Evolutionary conservation across 2,797 vertebrate genomes (phyloP).

Genomic region (Bradypodion ventrale): DNA sequence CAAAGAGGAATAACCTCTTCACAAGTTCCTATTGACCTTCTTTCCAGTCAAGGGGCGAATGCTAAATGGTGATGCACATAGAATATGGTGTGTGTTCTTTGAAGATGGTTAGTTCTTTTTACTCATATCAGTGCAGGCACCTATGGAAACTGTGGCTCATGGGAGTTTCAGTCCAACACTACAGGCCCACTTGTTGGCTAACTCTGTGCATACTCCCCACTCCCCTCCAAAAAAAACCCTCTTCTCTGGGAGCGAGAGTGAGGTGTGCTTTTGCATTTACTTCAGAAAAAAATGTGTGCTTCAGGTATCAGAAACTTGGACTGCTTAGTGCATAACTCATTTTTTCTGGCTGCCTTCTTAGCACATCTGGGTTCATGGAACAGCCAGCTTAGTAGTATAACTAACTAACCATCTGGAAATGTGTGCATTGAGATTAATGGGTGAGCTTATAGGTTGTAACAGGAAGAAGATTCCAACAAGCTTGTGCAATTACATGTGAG

Average conservation of each 20-base stretch:
- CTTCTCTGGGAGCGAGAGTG: background rate
- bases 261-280: background rate
- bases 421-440: slow-evolving; percentile 33
- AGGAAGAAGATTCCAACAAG: slow-evolving; percentile 62
- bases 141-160: background rate
- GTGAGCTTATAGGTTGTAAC: slow-evolving; percentile 53
- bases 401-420: slow-evolving; percentile 65
- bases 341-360: slow-evolving; percentile 36
- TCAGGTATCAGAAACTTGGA: background rate
- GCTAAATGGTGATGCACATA: background rate
- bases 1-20: too few species aligned
- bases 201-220: background rate
- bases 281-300: background rate
- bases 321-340: slow-evolving; percentile 32
- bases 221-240: background rate
- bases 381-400: slow-evolving; percentile 44
- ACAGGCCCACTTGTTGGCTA: background rate
- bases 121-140: background rate
- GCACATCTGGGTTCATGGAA: slow-evolving; percentile 46
- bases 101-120: background rate
- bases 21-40: background rate
- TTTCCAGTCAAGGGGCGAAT: background rate
- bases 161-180: background rate
- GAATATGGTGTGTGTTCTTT: background rate
- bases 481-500: slow-evolving; percentile 61